Evolutionary conservation across 2,888 invertebrate genomes (phyloP).

Genomic region (Ceraclea dissimilis): DNA sequence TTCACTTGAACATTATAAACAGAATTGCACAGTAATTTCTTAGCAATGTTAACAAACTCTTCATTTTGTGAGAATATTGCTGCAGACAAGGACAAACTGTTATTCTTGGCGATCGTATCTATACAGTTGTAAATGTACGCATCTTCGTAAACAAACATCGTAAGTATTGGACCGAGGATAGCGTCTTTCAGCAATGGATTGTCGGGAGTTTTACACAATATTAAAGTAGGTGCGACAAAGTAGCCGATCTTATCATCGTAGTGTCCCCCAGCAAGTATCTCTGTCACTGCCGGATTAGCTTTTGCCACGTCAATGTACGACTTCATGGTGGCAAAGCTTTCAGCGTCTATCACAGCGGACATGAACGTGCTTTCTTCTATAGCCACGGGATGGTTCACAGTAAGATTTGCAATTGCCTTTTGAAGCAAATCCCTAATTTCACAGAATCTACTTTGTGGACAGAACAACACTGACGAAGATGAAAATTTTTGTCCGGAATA

Average conservation of each 20-base stretch:
- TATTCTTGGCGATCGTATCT: constrained; percentile 54
- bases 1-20: background rate
- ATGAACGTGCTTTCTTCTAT: constrained; percentile 61
- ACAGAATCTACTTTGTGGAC: constrained; percentile 81
- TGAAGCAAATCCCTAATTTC: constrained; percentile 66
- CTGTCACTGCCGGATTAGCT: constrained; percentile 53
- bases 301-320: constrained; percentile 86
- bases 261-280: constrained; percentile 81
- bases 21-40: background rate
- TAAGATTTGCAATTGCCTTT: constrained; percentile 61
- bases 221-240: constrained; percentile 90
- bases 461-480: constrained; percentile 84
- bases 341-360: constrained; percentile 94
- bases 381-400: constrained; percentile 82
- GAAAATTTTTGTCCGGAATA: constrained; percentile 98
- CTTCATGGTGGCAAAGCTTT: constrained; percentile 82
- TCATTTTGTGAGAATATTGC: background rate
- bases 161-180: constrained; percentile 92
- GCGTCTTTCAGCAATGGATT: constrained; percentile 89
- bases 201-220: constrained; percentile 73
- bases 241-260: constrained; percentile 81
- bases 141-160: constrained; percentile 85
- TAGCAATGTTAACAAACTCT: background rate
- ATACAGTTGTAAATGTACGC: constrained; percentile 59
- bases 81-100: background rate